These are phyloP conservation scores for Nycticorax nycticorax DNA, from an alignment of 2,113 vertebrate species.

Conservation along the genomic window DNA sequence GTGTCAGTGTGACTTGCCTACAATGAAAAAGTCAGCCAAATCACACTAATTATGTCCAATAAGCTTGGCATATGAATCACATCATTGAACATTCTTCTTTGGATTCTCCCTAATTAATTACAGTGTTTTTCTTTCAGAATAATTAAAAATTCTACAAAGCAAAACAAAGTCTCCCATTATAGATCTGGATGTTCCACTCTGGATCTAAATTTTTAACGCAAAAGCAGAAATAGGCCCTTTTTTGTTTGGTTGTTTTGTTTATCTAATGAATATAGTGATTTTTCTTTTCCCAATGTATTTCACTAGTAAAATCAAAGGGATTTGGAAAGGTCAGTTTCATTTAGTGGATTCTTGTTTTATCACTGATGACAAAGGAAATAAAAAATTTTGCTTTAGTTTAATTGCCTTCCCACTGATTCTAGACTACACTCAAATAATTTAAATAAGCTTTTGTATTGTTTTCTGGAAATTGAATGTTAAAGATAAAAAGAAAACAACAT, in stretches of 20 bases:
- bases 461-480: neutral
- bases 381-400: neutral
- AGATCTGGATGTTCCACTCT: neutral
- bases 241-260: neutral
- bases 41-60: neutral
- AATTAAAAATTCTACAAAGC: neutral
- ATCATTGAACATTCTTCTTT: neutral
- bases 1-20: neutral
- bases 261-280: neutral
- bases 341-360: neutral
- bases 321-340: neutral
- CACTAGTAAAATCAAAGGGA: neutral
- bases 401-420: neutral
- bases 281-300: neutral
- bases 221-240: neutral
- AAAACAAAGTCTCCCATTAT: neutral
- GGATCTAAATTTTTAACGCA: neutral
- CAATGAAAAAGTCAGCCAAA: neutral
- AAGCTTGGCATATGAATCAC: neutral
- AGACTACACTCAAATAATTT: neutral
- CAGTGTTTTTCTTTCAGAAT: neutral
- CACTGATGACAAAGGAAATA: neutral
- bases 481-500: neutral
- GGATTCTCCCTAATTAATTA: neutral
- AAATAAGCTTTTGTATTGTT: neutral